Evolutionary conservation across 1,140 invertebrate genomes (phyloP).

Genomic region (Lepidotrigona ventralis): DNA sequence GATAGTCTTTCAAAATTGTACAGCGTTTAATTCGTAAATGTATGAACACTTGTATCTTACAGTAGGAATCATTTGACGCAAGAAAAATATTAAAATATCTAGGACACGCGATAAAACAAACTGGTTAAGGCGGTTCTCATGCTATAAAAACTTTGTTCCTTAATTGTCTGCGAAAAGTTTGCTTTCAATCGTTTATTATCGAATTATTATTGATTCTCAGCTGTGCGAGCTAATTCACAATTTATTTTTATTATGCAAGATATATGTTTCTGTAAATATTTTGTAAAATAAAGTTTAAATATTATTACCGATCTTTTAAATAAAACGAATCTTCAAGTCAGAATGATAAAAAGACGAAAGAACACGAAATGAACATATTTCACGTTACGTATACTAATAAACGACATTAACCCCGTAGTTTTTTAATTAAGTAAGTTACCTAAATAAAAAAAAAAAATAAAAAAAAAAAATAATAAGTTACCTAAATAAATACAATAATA

Average conservation of each 20-base stretch:
- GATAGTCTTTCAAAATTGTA: conserved; percentile 23
- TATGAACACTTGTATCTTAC: neutral
- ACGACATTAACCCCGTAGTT: neutral
- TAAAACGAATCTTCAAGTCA: neutral
- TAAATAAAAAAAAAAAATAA: too few species aligned
- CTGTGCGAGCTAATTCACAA: neutral
- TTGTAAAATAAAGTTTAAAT: conserved; percentile 50
- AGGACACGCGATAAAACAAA: too few species aligned
- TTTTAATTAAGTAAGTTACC: neutral
- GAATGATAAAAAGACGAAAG: neutral
- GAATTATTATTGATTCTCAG: neutral
- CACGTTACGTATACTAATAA: neutral
- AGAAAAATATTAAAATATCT: neutral
- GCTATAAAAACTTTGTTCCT: conserved; percentile 6
- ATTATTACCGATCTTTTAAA: neutral
- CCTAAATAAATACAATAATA: neutral
- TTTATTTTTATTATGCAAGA: conserved; percentile 56
- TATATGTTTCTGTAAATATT: conserved; percentile 57
- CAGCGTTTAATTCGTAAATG: neutral
- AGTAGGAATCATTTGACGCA: too few species aligned
- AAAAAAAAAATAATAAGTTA: too few species aligned
- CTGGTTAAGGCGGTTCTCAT: neutral
- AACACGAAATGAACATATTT: neutral
- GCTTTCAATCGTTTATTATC: conserved; percentile 22
- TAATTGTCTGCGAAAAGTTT: conserved; percentile 13